Base-by-base conservation (phyloP, 1,140 invertebrate species). In the Coelopa frigida region DNA sequence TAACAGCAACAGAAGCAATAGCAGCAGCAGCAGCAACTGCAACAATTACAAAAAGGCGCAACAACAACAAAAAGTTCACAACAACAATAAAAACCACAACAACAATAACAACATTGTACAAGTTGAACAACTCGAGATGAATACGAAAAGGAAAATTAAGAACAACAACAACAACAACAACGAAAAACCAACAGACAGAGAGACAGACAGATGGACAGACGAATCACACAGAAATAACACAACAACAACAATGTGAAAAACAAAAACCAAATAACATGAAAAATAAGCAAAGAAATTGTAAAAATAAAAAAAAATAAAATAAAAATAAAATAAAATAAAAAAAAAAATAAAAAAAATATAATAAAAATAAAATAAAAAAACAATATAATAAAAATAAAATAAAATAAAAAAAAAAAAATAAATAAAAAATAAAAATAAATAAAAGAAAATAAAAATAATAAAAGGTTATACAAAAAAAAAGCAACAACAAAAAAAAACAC, bases 331-430 rank as follows among this genome's bases (percentile, higher is more conserved):
- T 11, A 12, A 31, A 14, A 11, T 2, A 12, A 31, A 11, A 31
- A 31, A 17, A 21, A 21, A 21, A 21, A 38, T 23, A 38, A 38
- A 10, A 38, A 38, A 12, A 38, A 22, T 22, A 38, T 20, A 6
- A 18, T 8, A 38, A 20, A 4, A 10, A 36, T 18, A 31, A 44
- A 8, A 35, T 12, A 15, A 20, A 23, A 44, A 33, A 33, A 14
- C 11, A 21, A 44, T 22, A 32, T 21, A 33, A 33, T 14, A 22
- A 44, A 44, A 44, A 29, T 33, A 44, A 31, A 22, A 20, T 23
- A 11, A n/a, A 4, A 33, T 33, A 44, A 17, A 20, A 44, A 21
- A 32, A 44, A 4, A 5, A 27, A 27, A 4, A 32, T 32, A 44
- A 32, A 43, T 5, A 32, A 43, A 26, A 24, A 27, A 0, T 7